Percentiles rank a stretch among this genome's conserved stretches.
Evolutionary conservation across 2,113 vertebrate species (phyloP).

Genomic region (Centropus bengalensis): DNA sequence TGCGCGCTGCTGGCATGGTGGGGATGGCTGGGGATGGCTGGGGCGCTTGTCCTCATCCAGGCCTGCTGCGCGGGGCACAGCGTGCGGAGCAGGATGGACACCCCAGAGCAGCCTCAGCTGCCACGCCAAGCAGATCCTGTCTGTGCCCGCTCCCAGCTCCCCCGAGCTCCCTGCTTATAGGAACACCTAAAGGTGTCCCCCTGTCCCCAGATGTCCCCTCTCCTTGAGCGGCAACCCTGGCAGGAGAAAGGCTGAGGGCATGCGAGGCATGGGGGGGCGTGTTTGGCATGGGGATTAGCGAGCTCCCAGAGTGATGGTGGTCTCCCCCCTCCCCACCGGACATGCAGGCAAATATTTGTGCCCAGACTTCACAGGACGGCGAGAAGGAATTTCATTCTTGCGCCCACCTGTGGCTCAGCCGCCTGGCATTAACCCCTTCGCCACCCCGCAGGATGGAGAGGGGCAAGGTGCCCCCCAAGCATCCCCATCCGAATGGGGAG

Average conservation of each 20-base stretch:
- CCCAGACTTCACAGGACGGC: slow-evolving; percentile 73
- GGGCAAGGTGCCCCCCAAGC: neutral
- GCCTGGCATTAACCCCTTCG: slow-evolving; percentile 64
- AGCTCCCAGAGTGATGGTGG: slow-evolving; percentile 57
- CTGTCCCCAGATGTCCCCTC: neutral
- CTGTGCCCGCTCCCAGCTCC: neutral
- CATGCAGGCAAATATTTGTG: slow-evolving; percentile 79
- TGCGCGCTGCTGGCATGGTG: neutral
- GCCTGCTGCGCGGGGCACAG: accelerated
- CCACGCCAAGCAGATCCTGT: neutral
- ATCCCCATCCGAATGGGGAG: accelerated
- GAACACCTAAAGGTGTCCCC: neutral
- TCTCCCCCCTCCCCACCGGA: slow-evolving; percentile 65
- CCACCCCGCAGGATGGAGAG: neutral
- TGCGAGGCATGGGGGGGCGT: neutral
- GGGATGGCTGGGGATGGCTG: neutral
- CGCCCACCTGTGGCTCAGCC: slow-evolving; percentile 44
- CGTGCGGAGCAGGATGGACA: accelerated
- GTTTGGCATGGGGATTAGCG: slow-evolving; percentile 67
- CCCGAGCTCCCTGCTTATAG: neutral
- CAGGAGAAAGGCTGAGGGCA: neutral
- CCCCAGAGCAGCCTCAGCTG: neutral
- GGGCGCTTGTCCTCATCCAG: neutral
- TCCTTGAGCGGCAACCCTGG: neutral
- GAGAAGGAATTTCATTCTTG: slow-evolving; percentile 74